Base-by-base conservation (phyloP, 2,888 invertebrate species). In the Epirrhoe tristata region DNA sequence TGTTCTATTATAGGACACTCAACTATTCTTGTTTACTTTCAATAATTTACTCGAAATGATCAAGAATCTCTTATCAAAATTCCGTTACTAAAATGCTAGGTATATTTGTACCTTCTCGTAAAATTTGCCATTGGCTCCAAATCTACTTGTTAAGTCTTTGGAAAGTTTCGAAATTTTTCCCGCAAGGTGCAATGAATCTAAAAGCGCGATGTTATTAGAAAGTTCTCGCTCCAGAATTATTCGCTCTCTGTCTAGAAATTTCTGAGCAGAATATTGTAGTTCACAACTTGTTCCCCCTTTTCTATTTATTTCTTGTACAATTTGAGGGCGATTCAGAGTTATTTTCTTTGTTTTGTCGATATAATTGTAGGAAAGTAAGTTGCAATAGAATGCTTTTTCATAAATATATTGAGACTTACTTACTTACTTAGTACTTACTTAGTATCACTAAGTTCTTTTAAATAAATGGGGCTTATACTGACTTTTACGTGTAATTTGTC, bases 171-270 rank as follows among this genome's bases (percentile, higher is more conserved):
- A 85, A n/a, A 85, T 83, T 80, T 84, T 85, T 88, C 88, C 87
- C 84, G 82, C 85, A 83, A 88, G 85, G 83, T 87, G 89, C 89
- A 88, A 89, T 90, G 86, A 88, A 90, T 91, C 87, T 88, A 85
- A 84, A 81, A 78, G 81, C 80, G 80, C 74, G 79, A 79, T 79
- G 86, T 88, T 90, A 89, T 90, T 89, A 88, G 86, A 86, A 89
- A 90, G 83, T 90, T 89, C 83, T 83, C 79, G 74, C 80, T 82
- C 81, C 74, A 72, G 81, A 84, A 87, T 88, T 89, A 85, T 85
- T 83, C 76, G 75, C 73, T 76, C 77, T 78, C 73, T 77, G 76
- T 78, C 81, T 75, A 74, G 74, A 75, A 81, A 80, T 81, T 79
- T 72, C 74, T 74, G 74, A 71, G 65, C 77, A 78, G 76, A 82